A percentile compares a stretch with the other conserved stretches of the same genome.
Evolutionary conservation across 2,888 invertebrate species (phyloP).

Genomic region (Drosophila paranaensis): DNA sequence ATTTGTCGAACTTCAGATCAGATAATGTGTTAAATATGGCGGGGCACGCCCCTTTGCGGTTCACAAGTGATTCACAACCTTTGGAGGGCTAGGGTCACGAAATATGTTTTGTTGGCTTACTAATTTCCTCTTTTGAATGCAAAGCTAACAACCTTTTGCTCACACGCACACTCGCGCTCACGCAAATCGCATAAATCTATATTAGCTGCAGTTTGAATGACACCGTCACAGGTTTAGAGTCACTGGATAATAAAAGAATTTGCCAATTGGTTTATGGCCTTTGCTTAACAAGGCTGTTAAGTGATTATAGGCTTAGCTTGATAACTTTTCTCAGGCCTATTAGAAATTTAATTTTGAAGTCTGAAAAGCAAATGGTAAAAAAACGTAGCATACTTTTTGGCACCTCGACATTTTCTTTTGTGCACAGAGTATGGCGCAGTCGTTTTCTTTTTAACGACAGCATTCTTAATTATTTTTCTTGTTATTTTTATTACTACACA

Average conservation of each 20-base stretch:
- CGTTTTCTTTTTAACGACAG: constrained; percentile 2
- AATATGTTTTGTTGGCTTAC: constrained; percentile 5
- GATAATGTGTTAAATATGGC: neutral
- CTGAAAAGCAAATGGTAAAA: constrained; percentile 1
- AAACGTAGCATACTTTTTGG: constrained; percentile 5
- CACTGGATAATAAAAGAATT: constrained; percentile 5
- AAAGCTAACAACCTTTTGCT: constrained; percentile 12
- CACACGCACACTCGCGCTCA: constrained; percentile 12
- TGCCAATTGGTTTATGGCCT: constrained; percentile 1
- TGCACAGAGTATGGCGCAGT: constrained; percentile 12
- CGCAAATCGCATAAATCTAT: constrained; percentile 7
- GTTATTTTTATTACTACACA: constrained; percentile 53
- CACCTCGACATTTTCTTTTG: constrained; percentile 1
- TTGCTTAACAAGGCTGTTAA: constrained; percentile 5
- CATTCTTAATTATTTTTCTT: constrained; percentile 15
- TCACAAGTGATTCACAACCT: constrained; percentile 1
- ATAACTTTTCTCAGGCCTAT: neutral
- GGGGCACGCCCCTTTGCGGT: constrained; percentile 1
- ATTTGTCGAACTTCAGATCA: neutral
- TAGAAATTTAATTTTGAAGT: neutral
- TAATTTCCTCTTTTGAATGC: constrained; percentile 22
- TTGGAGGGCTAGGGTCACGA: neutral
- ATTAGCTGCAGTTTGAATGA: constrained; percentile 8
- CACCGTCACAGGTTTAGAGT: neutral
- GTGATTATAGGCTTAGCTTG: neutral